These are phyloP conservation scores for Salarias fasciatus DNA, from an alignment of 2,797 vertebrate species.

Conservation along the genomic window DNA sequence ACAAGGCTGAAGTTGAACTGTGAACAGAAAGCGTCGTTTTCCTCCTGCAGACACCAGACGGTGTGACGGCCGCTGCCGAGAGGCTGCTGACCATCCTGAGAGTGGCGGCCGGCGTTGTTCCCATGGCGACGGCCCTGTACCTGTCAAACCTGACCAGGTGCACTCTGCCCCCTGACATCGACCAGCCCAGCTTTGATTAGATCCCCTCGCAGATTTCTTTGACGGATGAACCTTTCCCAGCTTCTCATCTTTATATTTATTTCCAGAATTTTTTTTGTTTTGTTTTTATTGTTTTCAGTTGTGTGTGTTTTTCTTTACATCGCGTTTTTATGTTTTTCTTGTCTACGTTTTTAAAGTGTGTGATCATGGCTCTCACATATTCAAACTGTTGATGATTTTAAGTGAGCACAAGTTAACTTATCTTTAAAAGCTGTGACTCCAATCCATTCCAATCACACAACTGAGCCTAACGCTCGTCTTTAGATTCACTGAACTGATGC, in stretches of 20 bases:
- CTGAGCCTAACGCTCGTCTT: no score
- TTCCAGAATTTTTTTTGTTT: neutral
- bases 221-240: neutral
- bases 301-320: neutral
- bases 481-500: no score
- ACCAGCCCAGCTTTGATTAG: conserved; percentile 76
- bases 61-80: conserved; percentile 76
- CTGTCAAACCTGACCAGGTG: conserved; percentile 83
- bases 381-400: neutral
- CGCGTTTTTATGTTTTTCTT: no score
- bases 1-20: no score
- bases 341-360: neutral
- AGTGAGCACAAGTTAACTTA: no score
- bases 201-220: neutral
- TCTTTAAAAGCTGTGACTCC: no score
- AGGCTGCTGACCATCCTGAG: conserved; percentile 87
- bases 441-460: no score
- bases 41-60: conserved; percentile 78
- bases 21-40: no score
- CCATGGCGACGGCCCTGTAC: conserved; percentile 85
- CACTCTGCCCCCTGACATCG: conserved; percentile 70
- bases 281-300: neutral
- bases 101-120: conserved; percentile 86
- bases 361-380: neutral
- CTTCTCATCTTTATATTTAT: conserved; percentile 29